phyloP scores from a whole-genome alignment of 92 coral and sea anemone genomes.

The Porites divaricata region DNA sequence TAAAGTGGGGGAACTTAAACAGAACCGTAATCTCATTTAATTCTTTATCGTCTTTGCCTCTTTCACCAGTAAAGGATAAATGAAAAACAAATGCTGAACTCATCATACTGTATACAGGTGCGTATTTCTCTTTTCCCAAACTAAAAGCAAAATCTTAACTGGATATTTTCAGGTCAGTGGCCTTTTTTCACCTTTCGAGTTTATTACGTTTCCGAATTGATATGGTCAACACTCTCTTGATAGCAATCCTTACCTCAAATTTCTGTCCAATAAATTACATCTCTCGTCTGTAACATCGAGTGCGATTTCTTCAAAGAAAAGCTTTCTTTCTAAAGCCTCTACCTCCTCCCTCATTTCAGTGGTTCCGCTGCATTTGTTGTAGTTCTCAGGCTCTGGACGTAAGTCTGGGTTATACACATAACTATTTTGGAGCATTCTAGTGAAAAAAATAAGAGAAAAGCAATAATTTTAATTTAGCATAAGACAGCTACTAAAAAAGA shows the following conservation, averaged over 20 bases:
- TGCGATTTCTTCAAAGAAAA: conserved; percentile 20
- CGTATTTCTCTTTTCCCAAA: too few species aligned
- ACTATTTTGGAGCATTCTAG: neutral
- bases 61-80: too few species aligned
- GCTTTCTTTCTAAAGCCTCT: conserved; percentile 23
- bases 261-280: neutral
- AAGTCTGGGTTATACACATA: neutral
- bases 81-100: too few species aligned
- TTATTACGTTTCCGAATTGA: too few species aligned
- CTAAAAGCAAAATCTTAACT: too few species aligned
- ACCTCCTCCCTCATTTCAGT: neutral
- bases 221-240: neutral
- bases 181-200: too few species aligned
- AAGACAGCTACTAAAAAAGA: neutral
- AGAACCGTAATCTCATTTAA: too few species aligned
- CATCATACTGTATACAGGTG: too few species aligned
- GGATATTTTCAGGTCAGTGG: too few species aligned
- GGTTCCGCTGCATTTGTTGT: neutral
- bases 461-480: neutral
- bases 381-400: neutral
- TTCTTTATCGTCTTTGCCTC: too few species aligned
- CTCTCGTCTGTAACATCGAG: conserved; percentile 12
- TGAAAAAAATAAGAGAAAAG: neutral
- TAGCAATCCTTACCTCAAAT: neutral
- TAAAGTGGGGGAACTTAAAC: too few species aligned